Conservation (phyloP, 2,888 invertebrate genomes). For the Calliopum simillimum region DNA sequence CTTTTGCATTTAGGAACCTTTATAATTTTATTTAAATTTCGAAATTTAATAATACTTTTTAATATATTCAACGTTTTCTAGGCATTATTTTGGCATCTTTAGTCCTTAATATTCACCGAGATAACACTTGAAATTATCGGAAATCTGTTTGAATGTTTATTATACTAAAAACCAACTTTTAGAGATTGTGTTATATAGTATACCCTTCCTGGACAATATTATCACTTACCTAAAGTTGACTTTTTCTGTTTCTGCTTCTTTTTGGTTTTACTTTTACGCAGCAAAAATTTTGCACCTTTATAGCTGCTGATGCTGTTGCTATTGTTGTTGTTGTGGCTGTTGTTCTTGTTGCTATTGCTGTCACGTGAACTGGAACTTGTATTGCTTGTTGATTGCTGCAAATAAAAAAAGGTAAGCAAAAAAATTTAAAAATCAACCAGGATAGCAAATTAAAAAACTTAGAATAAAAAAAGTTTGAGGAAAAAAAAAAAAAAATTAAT, state of each 20-base stretch:
- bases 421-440: conserved; percentile 10
- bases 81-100: no score
- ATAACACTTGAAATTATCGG: no score
- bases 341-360: conserved; percentile 49
- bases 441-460: not conserved
- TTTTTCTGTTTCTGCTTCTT: conserved; percentile 46
- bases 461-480: not conserved
- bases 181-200: no score
- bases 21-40: no score
- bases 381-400: conserved; percentile 60
- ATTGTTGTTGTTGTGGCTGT: conserved; percentile 43
- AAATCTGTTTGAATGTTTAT: no score
- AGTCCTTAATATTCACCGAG: no score
- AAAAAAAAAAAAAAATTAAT: not conserved
- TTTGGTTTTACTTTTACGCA: conserved; percentile 61
- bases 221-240: conserved; percentile 6
- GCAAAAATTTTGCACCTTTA: conserved; percentile 60
- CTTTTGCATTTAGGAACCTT: no score
- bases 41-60: no score
- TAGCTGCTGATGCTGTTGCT: conserved; percentile 43
- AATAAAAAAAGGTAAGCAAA: conserved; percentile 35
- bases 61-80: no score
- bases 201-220: not conserved
- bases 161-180: no score
- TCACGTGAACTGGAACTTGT: conserved; percentile 60